Conservation (phyloP, 1,140 invertebrate genomes). For the Brachionus paranguensis region DNA sequence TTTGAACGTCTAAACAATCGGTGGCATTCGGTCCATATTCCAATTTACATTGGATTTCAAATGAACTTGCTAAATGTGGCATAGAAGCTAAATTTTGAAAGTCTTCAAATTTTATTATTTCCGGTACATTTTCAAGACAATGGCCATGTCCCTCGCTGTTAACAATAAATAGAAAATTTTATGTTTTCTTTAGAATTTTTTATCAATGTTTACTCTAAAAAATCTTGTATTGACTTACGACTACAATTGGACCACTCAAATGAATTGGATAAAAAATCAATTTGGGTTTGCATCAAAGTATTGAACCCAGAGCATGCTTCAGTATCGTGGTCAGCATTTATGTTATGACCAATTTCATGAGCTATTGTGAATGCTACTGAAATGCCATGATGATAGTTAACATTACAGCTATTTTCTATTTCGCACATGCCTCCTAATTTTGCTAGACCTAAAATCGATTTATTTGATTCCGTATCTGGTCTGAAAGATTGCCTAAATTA, state of each 20-base stretch:
- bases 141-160: neutral
- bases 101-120: neutral
- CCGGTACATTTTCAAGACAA: neutral
- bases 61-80: neutral
- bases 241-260: conserved; percentile 81
- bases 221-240: conserved; percentile 74
- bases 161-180: neutral
- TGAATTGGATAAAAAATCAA: conserved; percentile 72
- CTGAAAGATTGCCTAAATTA: conserved; percentile 70
- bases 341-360: conserved; percentile 81
- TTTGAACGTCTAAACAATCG: neutral
- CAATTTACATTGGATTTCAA: neutral
- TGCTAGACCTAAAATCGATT: conserved; percentile 76
- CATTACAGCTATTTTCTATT: conserved; percentile 74
- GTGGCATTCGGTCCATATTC: neutral
- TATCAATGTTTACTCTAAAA: conserved; percentile 68
- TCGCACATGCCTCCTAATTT: conserved; percentile 85
- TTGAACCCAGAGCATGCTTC: neutral
- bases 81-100: neutral
- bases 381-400: conserved; percentile 84
- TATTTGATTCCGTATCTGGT: conserved; percentile 70
- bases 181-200: neutral
- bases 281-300: conserved; percentile 73
- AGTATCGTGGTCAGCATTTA: neutral
- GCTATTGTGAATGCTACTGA: conserved; percentile 81